Base-by-base conservation (phyloP, 1,140 invertebrate species). In the Leptonema lineaticorne region DNA sequence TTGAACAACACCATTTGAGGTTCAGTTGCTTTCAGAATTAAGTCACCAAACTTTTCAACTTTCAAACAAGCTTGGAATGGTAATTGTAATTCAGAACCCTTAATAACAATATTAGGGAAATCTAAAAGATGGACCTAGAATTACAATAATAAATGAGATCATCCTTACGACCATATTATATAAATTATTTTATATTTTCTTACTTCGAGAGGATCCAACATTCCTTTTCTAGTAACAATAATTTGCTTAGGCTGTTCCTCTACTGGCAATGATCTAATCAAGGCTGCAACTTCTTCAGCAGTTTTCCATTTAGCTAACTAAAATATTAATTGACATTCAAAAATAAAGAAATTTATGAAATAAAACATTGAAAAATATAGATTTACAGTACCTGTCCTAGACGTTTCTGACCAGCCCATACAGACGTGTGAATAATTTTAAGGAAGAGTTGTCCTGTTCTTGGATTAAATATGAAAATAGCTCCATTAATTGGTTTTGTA, bases 201-300 rank as follows among this genome's bases (percentile, higher is more conserved):
- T 70, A 81, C 81, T 85, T 99, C 97, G 41, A 99, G 87, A 0
- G 97, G 97, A 88, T 99, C 97, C 84, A 99, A 92, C 96, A 98
- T 98, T 78, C 96, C 96, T 77, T 99, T 99, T 76, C 98, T 87
- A 0, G 98, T 99, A 14, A 99, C 97, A 81, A 99, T 99, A 77
- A 99, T 99, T 82, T 99, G 97, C 79, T 99, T 98, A 0, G 98
- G 97, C 79, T 99, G 97, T 85, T 99, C 98, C 85, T 99, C 98
- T 9, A 99, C 97, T 0, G 97, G 98, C 37, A 99, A 79, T 0
- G 98, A 99, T 56, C 98, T 88, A 89, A 99, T 99, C 57, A 99
- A 82, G 50, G 98, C 97, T 4, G 98, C 98, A 14, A 99, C 98
- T 92, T 99, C 98, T 84, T 99, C 98, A 57, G 98, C 98, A 6